Base-by-base conservation (phyloP, 1,140 invertebrate species). In the Kradibia gibbosae region DNA sequence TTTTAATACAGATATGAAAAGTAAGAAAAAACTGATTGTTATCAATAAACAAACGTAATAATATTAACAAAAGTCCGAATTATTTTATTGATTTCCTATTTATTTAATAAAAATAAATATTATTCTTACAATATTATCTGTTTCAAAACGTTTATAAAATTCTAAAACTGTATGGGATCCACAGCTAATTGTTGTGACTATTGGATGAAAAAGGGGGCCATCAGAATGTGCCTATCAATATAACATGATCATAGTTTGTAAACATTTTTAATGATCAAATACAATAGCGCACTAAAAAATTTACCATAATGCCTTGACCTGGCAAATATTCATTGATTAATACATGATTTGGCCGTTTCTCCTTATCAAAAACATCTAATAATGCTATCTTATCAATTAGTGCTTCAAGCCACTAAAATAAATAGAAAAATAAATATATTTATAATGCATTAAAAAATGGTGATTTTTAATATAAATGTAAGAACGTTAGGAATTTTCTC, bases 251-350 rank as follows among this genome's bases (percentile, higher is more conserved):
- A 17, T 53, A 17, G 22, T 53, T 53, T 17, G 3, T 17, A 22
- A 53, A 85, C 55, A 80, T 36, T 50, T 31, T 80, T 48, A 13
- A 45, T 31, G 20, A 55, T 72, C 15, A 53, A 22, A 53, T 1
- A 55, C 36, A 7, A 45, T 28, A 42, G 20, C 1, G 11, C 45
- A 3, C 8, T 42, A 1, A 36, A 25, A 53, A 42, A 83, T 65
- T 88, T 91, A 94, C 93, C 94, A 98, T 95, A 73, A 98, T 98
- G 39, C 97, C 98, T 92, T 99, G 98, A 0, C 96, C 96, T 31
- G 97, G 92, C 84, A 94, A 90, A 93, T 99, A 99, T 91, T 99
- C 98, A 92, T 99, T 99, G 0, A 99, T 95, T 36, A 99, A 91
- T 7, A 99, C 95, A 93, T 99, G 98, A 91, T 99, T 99, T 22